A percentile compares a stretch with the other conserved stretches of the same genome.
Conservation (phyloP, 2,797 vertebrate genomes). For the Lacerta viridis region DNA sequence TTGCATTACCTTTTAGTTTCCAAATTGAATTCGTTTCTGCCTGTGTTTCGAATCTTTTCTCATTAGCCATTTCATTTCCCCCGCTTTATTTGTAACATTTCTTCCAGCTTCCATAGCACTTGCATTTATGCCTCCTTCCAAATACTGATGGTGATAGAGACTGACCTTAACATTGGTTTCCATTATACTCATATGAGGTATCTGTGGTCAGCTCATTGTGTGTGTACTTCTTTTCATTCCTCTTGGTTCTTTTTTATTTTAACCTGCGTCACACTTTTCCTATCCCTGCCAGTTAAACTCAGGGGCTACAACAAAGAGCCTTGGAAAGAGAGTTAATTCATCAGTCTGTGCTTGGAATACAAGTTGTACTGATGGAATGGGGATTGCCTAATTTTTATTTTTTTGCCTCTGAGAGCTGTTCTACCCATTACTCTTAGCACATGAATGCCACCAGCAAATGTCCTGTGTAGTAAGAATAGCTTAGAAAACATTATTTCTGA, state of each 20-base stretch:
- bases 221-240: not conserved
- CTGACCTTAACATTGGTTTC: not conserved
- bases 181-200: not conserved
- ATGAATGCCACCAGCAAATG: not conserved
- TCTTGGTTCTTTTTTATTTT: not conserved
- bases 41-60: slow-evolving; percentile 3
- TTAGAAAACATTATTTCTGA: not conserved
- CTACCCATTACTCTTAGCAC: not conserved
- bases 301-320: not conserved
- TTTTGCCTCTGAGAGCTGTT: slow-evolving; percentile 7
- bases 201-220: not conserved
- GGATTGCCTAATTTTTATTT: not conserved
- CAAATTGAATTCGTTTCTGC: not conserved
- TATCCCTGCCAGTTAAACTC: not conserved
- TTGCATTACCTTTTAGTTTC: slow-evolving; percentile 2
- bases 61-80: slow-evolving; percentile 17
- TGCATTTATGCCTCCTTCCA: slow-evolving; percentile 6
- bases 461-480: not conserved
- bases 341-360: slow-evolving; percentile 25
- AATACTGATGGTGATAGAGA: slow-evolving; percentile 15
- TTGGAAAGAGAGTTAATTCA: slow-evolving; percentile 15
- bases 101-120: not conserved
- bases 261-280: slow-evolving; percentile 18
- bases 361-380: fast-evolving
- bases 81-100: not conserved